A percentile compares a stretch with the other conserved stretches of the same genome.
Conservation (phyloP, 2,888 invertebrate genomes). For the Argynnis bischoffii region DNA sequence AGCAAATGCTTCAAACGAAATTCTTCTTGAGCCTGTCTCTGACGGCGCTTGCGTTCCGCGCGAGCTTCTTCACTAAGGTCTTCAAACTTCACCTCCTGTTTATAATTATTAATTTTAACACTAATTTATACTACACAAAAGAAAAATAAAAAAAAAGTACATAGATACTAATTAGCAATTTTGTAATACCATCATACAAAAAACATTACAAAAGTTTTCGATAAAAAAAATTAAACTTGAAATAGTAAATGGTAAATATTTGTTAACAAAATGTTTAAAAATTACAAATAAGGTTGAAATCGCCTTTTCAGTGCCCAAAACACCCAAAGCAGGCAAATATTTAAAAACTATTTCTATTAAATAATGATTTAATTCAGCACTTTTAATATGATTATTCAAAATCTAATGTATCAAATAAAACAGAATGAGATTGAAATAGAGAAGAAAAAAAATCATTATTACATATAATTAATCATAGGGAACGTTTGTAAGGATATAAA, state of each 20-base stretch:
- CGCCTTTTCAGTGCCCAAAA: no score
- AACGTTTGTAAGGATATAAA: slow-evolving; percentile 30
- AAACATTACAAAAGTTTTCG: neutral
- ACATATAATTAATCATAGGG: neutral
- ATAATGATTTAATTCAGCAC: no score
- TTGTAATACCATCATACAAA: no score
- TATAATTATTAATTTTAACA: slow-evolving; percentile 18
- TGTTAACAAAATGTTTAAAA: neutral
- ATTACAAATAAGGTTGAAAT: no score
- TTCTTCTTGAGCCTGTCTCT: slow-evolving; percentile 72
- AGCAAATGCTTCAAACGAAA: slow-evolving; percentile 64
- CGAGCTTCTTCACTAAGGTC: slow-evolving; percentile 57
- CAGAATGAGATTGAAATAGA: neutral
- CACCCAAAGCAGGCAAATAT: no score
- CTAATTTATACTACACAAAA: neutral
- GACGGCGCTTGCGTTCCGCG: slow-evolving; percentile 71
- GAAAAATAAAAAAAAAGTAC: neutral
- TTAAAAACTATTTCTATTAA: no score
- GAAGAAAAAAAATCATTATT: neutral
- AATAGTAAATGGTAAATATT: neutral
- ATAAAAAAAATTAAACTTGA: no score
- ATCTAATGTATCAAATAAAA: no score
- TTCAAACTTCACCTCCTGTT: slow-evolving; percentile 38
- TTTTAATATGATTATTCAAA: no score
- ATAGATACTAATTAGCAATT: neutral